phyloP scores from a whole-genome alignment of 2,113 vertebrate species.

The Rana temporaria region DNA sequence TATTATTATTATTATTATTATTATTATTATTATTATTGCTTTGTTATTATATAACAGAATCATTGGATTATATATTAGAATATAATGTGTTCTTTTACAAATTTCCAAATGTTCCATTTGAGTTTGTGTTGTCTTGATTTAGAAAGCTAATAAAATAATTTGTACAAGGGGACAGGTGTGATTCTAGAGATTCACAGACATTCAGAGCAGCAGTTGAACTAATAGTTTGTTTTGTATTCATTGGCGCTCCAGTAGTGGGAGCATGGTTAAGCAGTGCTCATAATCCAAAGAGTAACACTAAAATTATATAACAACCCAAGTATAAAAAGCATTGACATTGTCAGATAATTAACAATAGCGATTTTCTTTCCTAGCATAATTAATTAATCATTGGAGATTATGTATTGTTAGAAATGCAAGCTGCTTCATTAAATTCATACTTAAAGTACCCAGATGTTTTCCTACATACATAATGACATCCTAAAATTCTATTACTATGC shows the following conservation, averaged over 20 bases:
- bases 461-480: slow-evolving; percentile 42
- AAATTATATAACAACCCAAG: slow-evolving; percentile 53
- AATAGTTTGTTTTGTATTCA: slow-evolving; percentile 37
- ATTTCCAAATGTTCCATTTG: background rate
- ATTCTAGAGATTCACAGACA: slow-evolving; percentile 12
- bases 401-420: slow-evolving; percentile 47
- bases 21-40: no score
- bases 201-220: background rate
- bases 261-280: slow-evolving; percentile 31
- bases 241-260: slow-evolving; percentile 1
- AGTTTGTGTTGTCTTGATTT: background rate
- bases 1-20: no score
- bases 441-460: slow-evolving; percentile 47
- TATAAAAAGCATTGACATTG: slow-evolving; percentile 53
- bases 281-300: slow-evolving; percentile 46
- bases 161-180: background rate
- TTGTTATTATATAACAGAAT: no score
- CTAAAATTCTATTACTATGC: slow-evolving; percentile 3
- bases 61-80: no score
- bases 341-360: slow-evolving; percentile 53
- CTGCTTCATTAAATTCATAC: slow-evolving; percentile 53
- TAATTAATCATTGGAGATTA: slow-evolving; percentile 55
- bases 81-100: no score
- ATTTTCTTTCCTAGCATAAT: slow-evolving; percentile 47
- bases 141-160: background rate